These are phyloP conservation scores for Podarcis siculus DNA, from an alignment of 2,797 vertebrate genomes.

Conservation along the genomic window DNA sequence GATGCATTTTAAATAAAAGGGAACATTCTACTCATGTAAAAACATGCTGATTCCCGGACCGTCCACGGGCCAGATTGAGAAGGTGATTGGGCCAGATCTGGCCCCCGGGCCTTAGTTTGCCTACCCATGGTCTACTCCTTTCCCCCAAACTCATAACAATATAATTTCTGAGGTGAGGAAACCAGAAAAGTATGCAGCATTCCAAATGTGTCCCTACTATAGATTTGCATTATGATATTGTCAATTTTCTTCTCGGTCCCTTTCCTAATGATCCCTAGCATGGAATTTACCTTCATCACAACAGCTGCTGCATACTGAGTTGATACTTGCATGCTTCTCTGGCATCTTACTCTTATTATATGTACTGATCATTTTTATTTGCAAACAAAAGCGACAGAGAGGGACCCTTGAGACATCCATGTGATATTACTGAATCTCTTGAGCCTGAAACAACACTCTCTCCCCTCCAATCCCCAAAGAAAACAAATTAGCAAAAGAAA, in stretches of 20 bases:
- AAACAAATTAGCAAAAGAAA: not conserved
- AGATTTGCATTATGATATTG: not conserved
- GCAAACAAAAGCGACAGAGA: not conserved
- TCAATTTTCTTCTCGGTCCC: not conserved
- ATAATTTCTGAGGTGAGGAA: not conserved
- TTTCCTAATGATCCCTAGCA: no score
- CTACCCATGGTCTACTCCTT: no score
- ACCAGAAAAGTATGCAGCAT: not conserved
- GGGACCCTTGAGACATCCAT: not conserved
- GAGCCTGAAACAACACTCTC: not conserved
- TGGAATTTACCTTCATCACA: not conserved
- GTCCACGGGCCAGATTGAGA: no score
- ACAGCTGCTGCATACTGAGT: not conserved
- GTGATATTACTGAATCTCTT: not conserved
- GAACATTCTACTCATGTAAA: no score
- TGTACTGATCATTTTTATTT: not conserved
- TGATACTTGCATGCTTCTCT: not conserved
- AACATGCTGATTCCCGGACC: no score
- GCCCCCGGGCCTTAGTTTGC: no score
- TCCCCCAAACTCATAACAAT: not conserved
- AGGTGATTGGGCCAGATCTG: no score
- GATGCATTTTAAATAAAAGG: no score
- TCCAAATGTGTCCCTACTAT: not conserved
- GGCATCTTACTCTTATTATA: not conserved
- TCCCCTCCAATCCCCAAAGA: not conserved